Conservation (phyloP, 2,797 vertebrate species). For the Poeciliopsis turneri region DNA sequence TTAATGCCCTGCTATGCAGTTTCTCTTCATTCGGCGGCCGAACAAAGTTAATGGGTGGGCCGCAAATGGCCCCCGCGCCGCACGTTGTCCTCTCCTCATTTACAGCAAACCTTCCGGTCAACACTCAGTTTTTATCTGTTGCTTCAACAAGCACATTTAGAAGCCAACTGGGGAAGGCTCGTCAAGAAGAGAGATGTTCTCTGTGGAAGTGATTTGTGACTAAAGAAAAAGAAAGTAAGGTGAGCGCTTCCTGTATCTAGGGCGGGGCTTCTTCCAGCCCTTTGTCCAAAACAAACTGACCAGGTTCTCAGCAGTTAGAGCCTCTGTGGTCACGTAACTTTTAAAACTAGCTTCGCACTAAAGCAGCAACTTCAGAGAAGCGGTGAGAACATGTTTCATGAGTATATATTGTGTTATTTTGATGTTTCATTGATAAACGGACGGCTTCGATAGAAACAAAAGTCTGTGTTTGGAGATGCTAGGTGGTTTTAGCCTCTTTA, state of each 20-base stretch:
- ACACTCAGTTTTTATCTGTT: not conserved
- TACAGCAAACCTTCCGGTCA: not conserved
- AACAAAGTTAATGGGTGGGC: not conserved
- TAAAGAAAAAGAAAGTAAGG: not conserved
- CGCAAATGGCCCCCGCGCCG: not conserved
- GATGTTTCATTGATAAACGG: not conserved
- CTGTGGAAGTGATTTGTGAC: not conserved
- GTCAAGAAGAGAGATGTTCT: not conserved
- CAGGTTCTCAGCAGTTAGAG: not conserved
- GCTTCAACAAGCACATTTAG: not conserved
- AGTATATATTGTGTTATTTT: not conserved
- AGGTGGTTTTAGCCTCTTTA: not conserved
- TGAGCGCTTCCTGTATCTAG: not conserved
- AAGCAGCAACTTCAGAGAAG: not conserved
- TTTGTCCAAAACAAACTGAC: slow-evolving; percentile 7
- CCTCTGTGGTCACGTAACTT: not conserved
- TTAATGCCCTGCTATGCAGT: not conserved
- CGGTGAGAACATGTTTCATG: not conserved
- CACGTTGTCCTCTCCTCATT: not conserved
- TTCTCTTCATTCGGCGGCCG: not conserved
- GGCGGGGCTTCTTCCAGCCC: slow-evolving; percentile 26
- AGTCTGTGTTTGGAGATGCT: not conserved
- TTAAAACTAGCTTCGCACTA: not conserved
- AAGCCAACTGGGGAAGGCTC: not conserved
- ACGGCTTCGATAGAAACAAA: not conserved